Evolutionary conservation across 2,888 invertebrate genomes (phyloP), one percentile per base, ranked within the genome.

Genomic region (Drosophila sordidapex): DNA sequence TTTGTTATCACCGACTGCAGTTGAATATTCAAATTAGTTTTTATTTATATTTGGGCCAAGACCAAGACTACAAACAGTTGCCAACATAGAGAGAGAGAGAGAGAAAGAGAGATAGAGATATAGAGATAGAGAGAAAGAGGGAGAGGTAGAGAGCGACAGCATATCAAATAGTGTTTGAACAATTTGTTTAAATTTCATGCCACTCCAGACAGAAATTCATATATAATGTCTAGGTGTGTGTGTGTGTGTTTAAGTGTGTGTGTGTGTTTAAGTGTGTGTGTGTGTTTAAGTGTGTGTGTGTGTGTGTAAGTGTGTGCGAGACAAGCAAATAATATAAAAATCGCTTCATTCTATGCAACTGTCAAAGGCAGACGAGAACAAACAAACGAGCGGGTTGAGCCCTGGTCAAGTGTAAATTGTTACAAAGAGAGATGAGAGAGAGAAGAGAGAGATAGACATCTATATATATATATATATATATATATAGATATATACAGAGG

Each of bases 181-280:
- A 87, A 85, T 87, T 85, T 88, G 85, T 85, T 86, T 71, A 80
- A 85, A 88, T 86, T 83, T 85, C 75, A 88, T 82, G 81, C 71
- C 68, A 79, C 79, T 79, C 57, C 81, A 81, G 87, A 82, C 85
- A 60, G 53, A 76, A 74, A 82, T 74, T 72, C 76, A 82, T 81
- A 85, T 72, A 82, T 84, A 71, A 74, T 87, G 82, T 77, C 52
- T 48, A 66, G 62, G 49, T 62, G 48, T 21, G 21, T 29, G 29
- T 29, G 29, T 59, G 49, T 67, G 54, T 60, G 25, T 61, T 27
- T 27, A 27, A 27, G 27, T 29, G 59, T 66, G 38, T 40, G 49
- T 25, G 27, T 27, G 27, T 63, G 58, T 59, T n/a, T n/a, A n/a
- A n/a, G n/a, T n/a, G n/a, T 29, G 29, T 25, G 29, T 59, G 49